Evolutionary conservation across 2,113 vertebrate species (phyloP), one percentile per base, ranked within the genome.

Genomic region (Pleuronectes platessa): DNA sequence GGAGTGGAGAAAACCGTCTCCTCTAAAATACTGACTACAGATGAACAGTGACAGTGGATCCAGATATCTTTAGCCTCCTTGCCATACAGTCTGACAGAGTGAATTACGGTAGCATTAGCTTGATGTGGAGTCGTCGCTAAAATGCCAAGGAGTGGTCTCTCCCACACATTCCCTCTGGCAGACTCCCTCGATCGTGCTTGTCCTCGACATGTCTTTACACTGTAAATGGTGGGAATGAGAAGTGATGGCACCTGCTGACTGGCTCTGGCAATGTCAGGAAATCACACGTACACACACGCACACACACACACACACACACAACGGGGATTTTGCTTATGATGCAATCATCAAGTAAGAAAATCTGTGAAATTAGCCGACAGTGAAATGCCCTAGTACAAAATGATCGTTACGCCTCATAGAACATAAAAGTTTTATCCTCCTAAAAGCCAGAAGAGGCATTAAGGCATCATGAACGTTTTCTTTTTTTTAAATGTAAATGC

Each of bases 211-310:
- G 79, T 91, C 87, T 88, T 72, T 85, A 76, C 82, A 81, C 83
- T 81, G 76, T 79, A 75, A 82, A 81, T 82, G 76, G 83, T 90
- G 86, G 82, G 83, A 88, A 91, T 87, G 84, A 89, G 87, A 89
- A 91, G 88, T 84, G 89, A 90, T 86, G 86, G 90, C 90, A 92
- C 90, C 87, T 92, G 91, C 88, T 92, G 83, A 77, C 89, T 89
- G 73, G 82, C 78, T 85, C 62, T 75, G 83, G 83, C 65, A 62
- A 82, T 87, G 86, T 87, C 87, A 90, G 81, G 71, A 83, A 79
- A 70, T 83, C 86, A 83, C 84, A 90, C 80, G n/a, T 78, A 86
- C 83, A 81, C 74, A 73, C 70, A 83, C 79, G 85, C 83, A 81
- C 74, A 73, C 70, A 83, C 76, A 74, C 24, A 24, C 73, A 62